A percentile compares a stretch with the other conserved stretches of the same genome.
Evolutionary conservation across 2,113 vertebrate species (phyloP).

Genomic region (Gracilinanus agilis): DNA sequence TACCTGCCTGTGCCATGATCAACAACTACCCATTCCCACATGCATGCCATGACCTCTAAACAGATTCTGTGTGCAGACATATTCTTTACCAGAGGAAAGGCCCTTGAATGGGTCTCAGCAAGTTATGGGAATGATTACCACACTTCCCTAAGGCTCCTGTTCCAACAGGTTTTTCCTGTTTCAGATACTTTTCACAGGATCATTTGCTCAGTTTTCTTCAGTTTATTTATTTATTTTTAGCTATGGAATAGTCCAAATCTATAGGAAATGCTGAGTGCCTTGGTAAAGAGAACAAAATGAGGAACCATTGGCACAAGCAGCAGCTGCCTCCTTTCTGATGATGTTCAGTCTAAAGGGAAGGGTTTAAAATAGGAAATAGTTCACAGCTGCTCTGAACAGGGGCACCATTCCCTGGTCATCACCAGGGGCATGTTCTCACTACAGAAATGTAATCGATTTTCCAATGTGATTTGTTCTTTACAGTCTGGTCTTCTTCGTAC

Average conservation of each 20-base stretch:
- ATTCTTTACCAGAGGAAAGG: slow-evolving; percentile 11
- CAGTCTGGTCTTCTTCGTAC: slow-evolving; percentile 8
- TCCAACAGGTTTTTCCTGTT: slow-evolving; percentile 7
- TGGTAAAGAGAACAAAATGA: slow-evolving; percentile 38
- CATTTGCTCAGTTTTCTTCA: slow-evolving; percentile 20
- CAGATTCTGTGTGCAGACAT: slow-evolving; percentile 1
- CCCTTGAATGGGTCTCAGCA: slow-evolving; percentile 3
- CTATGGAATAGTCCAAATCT: slow-evolving; percentile 30
- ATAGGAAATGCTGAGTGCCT: background rate
- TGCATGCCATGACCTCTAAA: slow-evolving; percentile 26
- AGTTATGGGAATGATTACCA: background rate
- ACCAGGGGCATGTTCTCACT: slow-evolving; percentile 27
- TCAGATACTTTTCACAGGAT: background rate
- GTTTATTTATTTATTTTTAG: background rate
- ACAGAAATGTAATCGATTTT: slow-evolving; percentile 61
- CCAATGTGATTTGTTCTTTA: slow-evolving; percentile 47
- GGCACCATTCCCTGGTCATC: slow-evolving; percentile 8
- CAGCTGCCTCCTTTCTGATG: background rate
- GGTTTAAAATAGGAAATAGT: background rate
- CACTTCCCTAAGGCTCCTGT: slow-evolving; percentile 38
- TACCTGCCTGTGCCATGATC: background rate
- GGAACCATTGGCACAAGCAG: background rate
- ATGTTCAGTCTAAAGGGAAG: background rate
- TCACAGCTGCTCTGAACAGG: background rate
- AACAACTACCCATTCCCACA: background rate